Evolutionary conservation across 2,888 invertebrate genomes (phyloP), one percentile per base, ranked within the genome.

Genomic region (Cactoblastis cactorum): DNA sequence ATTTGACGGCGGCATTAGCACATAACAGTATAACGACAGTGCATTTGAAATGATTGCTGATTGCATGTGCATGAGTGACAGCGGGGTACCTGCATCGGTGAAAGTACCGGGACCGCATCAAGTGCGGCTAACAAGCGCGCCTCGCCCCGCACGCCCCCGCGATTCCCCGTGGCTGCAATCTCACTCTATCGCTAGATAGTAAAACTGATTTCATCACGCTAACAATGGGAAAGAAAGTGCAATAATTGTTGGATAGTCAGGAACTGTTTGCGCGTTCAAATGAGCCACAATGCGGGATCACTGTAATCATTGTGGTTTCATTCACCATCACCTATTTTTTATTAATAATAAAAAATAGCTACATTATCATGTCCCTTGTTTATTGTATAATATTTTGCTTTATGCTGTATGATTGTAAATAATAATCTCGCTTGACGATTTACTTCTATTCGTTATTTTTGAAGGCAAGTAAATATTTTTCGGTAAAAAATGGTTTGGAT

Each of bases 181-280:
- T 74, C 89, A 83, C 77, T 86, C 81, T 59, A 79, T 85, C 71
- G 82, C 80, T 71, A 69, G 74, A 84, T 83, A 83, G 82, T 84
- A 82, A 83, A 74, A 81, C 76, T 80, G 80, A 77, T 80, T 84
- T 74, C 77, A 83, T 77, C 80, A 80, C 72, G 70, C 69, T 77
- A 82, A 84, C 79, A 86, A 83, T 83, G 77, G 79, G 83, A 89
- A 76, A 79, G 84, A 75, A 92, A 85, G 80, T 87, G 83, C 80
- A 81, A 74, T 81, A 91, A 88, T 76, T 81, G 85, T 76, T 84
- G 84, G 76, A 80, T 89, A 67, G 76, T 80, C 72, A 77, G 80
- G 78, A 77, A 79, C 71, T 68, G 63, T 58, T 71, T 62, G 63
- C 58, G 55, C 65, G 63, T 67, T 58, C 65, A 60, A 54, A 50